Percentiles rank a stretch among this genome's conserved stretches.
Conservation (phyloP, 2,888 invertebrate species). For the Chymomyza amoena region DNA sequence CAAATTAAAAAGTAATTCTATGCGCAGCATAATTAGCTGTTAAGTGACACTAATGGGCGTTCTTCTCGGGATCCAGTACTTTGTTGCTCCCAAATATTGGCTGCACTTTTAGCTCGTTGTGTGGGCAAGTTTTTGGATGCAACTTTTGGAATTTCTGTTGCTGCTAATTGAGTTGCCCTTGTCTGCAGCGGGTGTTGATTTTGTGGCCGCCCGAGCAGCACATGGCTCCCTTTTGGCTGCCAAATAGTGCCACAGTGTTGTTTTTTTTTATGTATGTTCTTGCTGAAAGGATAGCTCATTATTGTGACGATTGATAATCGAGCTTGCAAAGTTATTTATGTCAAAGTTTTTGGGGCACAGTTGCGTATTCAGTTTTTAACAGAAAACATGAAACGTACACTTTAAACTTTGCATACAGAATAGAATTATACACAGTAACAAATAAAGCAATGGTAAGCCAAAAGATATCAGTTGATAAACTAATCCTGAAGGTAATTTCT, state of each 20-base stretch:
- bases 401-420: neutral
- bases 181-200: slow-evolving; percentile 22
- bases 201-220: slow-evolving; percentile 21
- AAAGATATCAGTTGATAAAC: neutral
- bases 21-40: slow-evolving; percentile 75
- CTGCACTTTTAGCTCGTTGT: slow-evolving; percentile 39
- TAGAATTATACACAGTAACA: neutral
- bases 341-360: neutral
- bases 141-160: slow-evolving; percentile 4
- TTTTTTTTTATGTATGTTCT: slow-evolving; percentile 26
- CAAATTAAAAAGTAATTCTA: slow-evolving; percentile 72
- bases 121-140: slow-evolving; percentile 36
- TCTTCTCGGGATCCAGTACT: slow-evolving; percentile 33
- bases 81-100: slow-evolving; percentile 7
- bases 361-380: neutral
- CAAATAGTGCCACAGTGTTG: slow-evolving; percentile 27
- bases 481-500: neutral
- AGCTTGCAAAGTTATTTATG: slow-evolving; percentile 5
- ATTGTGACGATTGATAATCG: slow-evolving; percentile 40
- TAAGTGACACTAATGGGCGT: slow-evolving; percentile 73
- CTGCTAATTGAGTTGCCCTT: slow-evolving; percentile 54
- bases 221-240: slow-evolving; percentile 66
- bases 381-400: neutral
- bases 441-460: neutral
- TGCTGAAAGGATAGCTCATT: slow-evolving; percentile 58